A percentile compares a stretch with the other conserved stretches of the same genome.
These are phyloP conservation scores for Clarias batrachus DNA, from an alignment of 2,113 vertebrate species.

Conservation along the genomic window DNA sequence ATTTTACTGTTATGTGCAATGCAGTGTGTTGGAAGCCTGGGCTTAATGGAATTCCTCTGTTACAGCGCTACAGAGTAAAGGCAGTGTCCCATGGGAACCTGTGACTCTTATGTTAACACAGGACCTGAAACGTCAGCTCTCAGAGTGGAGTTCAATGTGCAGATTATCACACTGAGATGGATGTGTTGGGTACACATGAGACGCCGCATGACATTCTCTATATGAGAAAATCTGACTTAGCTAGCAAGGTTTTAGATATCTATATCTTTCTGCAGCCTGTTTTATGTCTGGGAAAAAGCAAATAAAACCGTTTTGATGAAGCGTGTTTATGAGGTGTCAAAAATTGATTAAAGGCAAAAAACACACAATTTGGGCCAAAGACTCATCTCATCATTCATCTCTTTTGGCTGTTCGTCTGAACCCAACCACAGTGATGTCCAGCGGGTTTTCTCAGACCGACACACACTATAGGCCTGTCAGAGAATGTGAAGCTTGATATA, in stretches of 20 bases:
- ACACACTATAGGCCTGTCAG: not conserved
- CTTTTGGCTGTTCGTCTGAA: not conserved
- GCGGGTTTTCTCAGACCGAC: not conserved
- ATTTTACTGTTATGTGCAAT: not conserved
- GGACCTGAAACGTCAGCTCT: conserved; percentile 35
- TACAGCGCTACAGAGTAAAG: conserved; percentile 23
- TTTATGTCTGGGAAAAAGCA: not conserved
- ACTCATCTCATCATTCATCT: not conserved
- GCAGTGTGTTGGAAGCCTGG: not conserved
- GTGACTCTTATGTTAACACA: conserved; percentile 42
- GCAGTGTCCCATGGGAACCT: conserved; percentile 30
- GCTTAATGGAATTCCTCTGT: conserved; percentile 47
- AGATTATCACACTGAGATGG: conserved; percentile 34
- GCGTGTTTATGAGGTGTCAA: not conserved
- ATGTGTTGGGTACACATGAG: conserved; percentile 5
- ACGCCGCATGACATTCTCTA: not conserved
- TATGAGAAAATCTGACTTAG: not conserved
- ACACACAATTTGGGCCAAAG: not conserved
- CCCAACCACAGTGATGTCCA: not conserved
- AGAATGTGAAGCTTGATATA: not conserved
- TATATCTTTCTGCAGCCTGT: not conserved
- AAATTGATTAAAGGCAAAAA: not conserved
- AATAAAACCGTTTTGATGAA: not conserved
- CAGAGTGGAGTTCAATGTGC: conserved; percentile 28
- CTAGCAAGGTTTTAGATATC: not conserved